phyloP scores from a whole-genome alignment of 1,140 invertebrate species.

The Melipona quadrifasciata region DNA sequence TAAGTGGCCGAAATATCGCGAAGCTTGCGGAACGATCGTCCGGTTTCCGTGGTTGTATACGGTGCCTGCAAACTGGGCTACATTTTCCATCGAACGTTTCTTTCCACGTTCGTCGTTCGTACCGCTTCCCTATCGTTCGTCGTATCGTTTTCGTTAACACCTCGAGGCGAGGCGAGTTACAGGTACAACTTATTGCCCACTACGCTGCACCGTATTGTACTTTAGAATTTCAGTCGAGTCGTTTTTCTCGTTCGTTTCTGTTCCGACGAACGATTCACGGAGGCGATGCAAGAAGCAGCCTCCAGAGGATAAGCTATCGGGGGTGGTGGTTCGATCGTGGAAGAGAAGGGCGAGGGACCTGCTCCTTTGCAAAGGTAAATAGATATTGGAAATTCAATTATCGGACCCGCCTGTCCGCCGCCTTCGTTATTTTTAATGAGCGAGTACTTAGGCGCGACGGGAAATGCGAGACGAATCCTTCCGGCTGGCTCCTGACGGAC shows the following conservation, averaged over 20 bases:
- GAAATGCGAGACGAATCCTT: constrained; percentile 45
- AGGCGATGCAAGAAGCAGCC: not conserved
- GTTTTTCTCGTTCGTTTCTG: constrained; percentile 39
- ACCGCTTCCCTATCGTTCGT: not conserved
- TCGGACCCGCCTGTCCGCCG: constrained; percentile 45
- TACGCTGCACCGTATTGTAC: not conserved
- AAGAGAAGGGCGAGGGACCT: not conserved
- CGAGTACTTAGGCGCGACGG: constrained; percentile 49
- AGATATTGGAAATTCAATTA: constrained; percentile 70
- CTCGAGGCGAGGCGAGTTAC: not conserved
- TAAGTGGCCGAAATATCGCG: constrained; percentile 63
- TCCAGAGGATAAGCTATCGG: constrained; percentile 41
- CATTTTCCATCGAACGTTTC: not conserved
- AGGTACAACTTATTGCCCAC: not conserved
- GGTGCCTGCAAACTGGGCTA: constrained; percentile 3
- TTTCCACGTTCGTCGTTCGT: no score
- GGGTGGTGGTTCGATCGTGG: not conserved
- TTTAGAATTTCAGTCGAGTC: not conserved
- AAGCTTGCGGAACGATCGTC: constrained; percentile 30
- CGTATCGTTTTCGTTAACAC: not conserved
- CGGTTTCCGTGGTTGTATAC: not conserved
- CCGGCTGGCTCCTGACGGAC: constrained; percentile 11
- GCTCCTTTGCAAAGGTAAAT: constrained; percentile 59
- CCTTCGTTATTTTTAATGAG: constrained; percentile 70
- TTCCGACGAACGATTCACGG: constrained; percentile 1